Evolutionary conservation across 2,888 invertebrate genomes (phyloP).

Genomic region (Amiota mariae): DNA sequence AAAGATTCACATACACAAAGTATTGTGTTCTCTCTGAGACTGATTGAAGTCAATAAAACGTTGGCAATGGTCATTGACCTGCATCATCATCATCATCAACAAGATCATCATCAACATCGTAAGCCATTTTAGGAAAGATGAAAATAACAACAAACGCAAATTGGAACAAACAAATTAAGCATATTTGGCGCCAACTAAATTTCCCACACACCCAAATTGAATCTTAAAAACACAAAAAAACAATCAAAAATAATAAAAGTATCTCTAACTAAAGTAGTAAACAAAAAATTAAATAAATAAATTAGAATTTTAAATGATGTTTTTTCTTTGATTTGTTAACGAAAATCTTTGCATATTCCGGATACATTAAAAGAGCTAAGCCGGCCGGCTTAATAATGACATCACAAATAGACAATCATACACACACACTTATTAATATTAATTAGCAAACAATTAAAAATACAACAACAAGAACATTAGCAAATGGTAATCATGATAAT

Average conservation of each 20-base stretch:
- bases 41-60: slow-evolving; percentile 2
- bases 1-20: background rate
- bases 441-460: slow-evolving; percentile 30
- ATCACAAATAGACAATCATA: slow-evolving; percentile 12
- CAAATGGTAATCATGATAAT: background rate
- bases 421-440: background rate
- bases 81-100: background rate
- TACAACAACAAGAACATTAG: slow-evolving; percentile 1
- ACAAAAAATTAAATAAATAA: slow-evolving; percentile 10
- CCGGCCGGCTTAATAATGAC: slow-evolving; percentile 24
- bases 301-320: slow-evolving; percentile 24
- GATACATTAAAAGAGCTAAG: background rate
- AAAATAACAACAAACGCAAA: too few relatives aligned
- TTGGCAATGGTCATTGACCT: background rate
- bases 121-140: too few relatives aligned
- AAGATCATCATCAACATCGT: too few relatives aligned
- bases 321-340: too few relatives aligned
- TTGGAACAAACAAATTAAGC: slow-evolving; percentile 15
- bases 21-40: background rate
- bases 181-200: slow-evolving; percentile 28
- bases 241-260: background rate
- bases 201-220: slow-evolving; percentile 13
- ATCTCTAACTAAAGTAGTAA: background rate
- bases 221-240: background rate
- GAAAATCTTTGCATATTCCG: background rate